Conservation (phyloP, 2,113 vertebrate species). For the Hemiscyllium ocellatum region DNA sequence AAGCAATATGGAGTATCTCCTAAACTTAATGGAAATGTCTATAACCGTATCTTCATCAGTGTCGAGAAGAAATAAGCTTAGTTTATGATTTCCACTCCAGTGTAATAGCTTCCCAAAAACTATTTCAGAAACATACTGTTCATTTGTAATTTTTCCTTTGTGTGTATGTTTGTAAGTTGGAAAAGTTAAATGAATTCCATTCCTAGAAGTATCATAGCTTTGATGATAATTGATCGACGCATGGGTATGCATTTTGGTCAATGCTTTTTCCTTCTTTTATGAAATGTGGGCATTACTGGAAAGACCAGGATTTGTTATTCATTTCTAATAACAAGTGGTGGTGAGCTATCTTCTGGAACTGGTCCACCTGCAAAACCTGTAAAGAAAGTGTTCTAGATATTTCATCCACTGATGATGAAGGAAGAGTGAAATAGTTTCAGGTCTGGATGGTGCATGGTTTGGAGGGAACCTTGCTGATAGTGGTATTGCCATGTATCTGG, state of each 20-base stretch:
- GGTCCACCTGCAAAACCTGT: too few species aligned
- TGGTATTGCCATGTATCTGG: too few species aligned
- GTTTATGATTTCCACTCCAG: not conserved
- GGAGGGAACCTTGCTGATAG: too few species aligned
- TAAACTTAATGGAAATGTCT: not conserved
- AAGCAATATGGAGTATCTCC: not conserved
- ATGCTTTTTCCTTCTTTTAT: not conserved
- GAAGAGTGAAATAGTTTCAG: too few species aligned
- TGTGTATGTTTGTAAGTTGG: not conserved
- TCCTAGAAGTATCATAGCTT: not conserved
- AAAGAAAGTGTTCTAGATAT: too few species aligned
- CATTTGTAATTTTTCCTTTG: not conserved
- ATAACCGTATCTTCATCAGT: not conserved
- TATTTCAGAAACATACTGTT: not conserved
- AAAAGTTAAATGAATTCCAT: not conserved
- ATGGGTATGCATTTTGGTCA: not conserved
- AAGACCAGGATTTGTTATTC: too few species aligned
- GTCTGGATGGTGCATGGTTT: too few species aligned
- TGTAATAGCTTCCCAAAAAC: not conserved
- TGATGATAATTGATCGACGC: not conserved
- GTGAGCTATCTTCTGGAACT: too few species aligned
- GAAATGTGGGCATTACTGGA: too few species aligned
- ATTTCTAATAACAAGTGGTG: too few species aligned
- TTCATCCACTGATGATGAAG: too few species aligned
- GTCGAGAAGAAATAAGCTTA: not conserved